Conservation (phyloP, 1,140 invertebrate species). For the Papilio dardanus region DNA sequence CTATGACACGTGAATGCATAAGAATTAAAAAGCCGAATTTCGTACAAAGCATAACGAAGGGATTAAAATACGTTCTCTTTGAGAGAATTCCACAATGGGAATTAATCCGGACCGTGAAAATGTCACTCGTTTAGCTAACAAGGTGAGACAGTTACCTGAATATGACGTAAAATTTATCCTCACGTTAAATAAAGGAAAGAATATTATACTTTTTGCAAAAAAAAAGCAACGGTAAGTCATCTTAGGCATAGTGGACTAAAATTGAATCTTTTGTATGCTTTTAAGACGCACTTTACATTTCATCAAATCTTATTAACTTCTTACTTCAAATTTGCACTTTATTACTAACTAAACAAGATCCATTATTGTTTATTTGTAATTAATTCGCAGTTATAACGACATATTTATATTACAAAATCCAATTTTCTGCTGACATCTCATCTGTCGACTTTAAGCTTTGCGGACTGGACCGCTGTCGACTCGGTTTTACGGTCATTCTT, state of each 20-base stretch:
- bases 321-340: constrained; percentile 45
- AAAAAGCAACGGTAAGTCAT: constrained; percentile 45
- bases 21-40: constrained; percentile 34
- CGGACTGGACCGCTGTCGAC: constrained; percentile 72
- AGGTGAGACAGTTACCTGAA: constrained; percentile 60
- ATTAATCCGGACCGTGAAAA: constrained; percentile 49
- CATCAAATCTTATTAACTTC: constrained; percentile 47
- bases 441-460: constrained; percentile 80
- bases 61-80: constrained; percentile 56
- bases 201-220: constrained; percentile 61
- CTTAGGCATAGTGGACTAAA: constrained; percentile 64
- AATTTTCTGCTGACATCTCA: constrained; percentile 82
- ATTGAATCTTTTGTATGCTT: constrained; percentile 74
- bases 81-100: constrained; percentile 34
- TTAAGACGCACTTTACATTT: constrained; percentile 74
- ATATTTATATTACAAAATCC: constrained; percentile 82
- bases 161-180: constrained; percentile 58
- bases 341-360: constrained; percentile 36
- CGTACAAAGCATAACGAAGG: constrained; percentile 60
- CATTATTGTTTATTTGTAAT: constrained; percentile 43
- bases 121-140: constrained; percentile 69
- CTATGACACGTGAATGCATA: constrained; percentile 38
- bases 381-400: constrained; percentile 71
- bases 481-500: constrained; percentile 75
- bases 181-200: constrained; percentile 52